Conservation (phyloP, 2,113 vertebrate species). For the Pandion haliaetus region DNA sequence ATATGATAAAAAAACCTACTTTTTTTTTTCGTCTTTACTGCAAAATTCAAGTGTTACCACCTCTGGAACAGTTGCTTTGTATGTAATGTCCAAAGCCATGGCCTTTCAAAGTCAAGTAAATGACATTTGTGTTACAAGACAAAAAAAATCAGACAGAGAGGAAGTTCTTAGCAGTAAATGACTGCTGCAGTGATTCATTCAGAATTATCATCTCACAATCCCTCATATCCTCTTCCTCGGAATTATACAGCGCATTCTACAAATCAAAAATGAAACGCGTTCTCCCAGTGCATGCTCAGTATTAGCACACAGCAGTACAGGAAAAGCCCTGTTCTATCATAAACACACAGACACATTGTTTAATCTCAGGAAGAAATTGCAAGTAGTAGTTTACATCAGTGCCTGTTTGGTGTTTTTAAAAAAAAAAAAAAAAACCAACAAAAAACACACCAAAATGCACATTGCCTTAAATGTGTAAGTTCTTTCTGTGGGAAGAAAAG, state of each 20-base stretch:
- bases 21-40: background rate
- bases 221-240: background rate
- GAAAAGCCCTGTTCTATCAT: background rate
- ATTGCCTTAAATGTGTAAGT: background rate
- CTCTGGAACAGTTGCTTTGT: background rate
- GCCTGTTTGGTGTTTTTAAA: background rate
- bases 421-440: background rate
- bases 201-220: background rate
- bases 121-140: background rate
- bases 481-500: background rate
- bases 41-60: background rate
- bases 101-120: background rate
- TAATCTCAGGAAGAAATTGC: background rate
- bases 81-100: rapidly evolving
- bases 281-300: background rate
- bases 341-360: background rate
- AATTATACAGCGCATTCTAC: background rate
- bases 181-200: background rate
- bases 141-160: background rate
- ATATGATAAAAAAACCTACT: background rate
- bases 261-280: rapidly evolving
- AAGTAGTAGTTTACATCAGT: background rate
- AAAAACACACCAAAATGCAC: background rate
- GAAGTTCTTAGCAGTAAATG: background rate
- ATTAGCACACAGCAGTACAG: background rate